Conservation (phyloP, 2,888 invertebrate genomes). For the Lathronympha strigana region DNA sequence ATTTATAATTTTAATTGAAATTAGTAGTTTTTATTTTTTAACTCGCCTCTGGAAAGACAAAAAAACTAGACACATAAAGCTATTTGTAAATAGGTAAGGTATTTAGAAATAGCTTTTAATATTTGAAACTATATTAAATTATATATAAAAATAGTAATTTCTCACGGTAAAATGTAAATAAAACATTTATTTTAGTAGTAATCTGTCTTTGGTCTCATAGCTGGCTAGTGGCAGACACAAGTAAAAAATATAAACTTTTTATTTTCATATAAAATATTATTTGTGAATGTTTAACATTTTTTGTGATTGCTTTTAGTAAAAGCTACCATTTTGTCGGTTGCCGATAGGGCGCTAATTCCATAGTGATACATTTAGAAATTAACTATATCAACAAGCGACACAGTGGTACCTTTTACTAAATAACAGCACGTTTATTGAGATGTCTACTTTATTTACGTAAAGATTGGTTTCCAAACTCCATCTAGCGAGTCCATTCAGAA, state of each 20-base stretch:
- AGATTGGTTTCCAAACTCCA: no score
- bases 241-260: neutral
- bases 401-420: no score
- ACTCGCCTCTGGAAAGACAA: slow-evolving; percentile 5
- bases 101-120: slow-evolving; percentile 78
- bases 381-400: no score
- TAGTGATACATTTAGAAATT: no score
- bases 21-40: neutral
- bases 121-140: slow-evolving; percentile 63
- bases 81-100: slow-evolving; percentile 75
- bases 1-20: no score
- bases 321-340: no score
- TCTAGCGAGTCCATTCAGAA: no score
- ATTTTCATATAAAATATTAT: neutral
- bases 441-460: no score
- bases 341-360: no score
- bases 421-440: no score
- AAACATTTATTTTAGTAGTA: slow-evolving; percentile 79
- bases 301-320: neutral
- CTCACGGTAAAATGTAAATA: slow-evolving; percentile 77
- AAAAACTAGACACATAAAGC: slow-evolving; percentile 54
- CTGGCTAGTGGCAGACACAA: slow-evolving; percentile 16
- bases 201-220: slow-evolving; percentile 55
- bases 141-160: slow-evolving; percentile 78
- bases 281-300: neutral